Evolutionary conservation across 2,797 vertebrate genomes (phyloP).

Genomic region (Muscicapa striata): DNA sequence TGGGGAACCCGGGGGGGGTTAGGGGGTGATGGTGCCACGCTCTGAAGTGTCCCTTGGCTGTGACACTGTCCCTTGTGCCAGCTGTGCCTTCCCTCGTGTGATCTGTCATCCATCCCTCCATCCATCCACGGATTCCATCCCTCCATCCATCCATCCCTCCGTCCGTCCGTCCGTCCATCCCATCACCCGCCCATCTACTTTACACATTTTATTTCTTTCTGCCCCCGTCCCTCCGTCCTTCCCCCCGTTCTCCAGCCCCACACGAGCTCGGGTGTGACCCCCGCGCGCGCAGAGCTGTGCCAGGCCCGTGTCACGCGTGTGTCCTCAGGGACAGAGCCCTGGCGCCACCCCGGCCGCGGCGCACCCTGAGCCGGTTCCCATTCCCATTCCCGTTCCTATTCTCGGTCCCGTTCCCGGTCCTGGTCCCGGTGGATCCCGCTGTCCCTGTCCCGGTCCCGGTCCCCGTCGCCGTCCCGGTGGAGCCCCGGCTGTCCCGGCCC

Average conservation of each 20-base stretch:
- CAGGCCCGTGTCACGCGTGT: not conserved
- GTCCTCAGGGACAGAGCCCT: accelerated
- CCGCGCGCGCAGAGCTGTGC: too few relatives aligned
- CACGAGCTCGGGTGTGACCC: not conserved
- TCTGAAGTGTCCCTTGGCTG: not conserved
- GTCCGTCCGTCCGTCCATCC: not conserved
- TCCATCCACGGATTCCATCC: too few relatives aligned
- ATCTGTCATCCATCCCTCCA: too few relatives aligned
- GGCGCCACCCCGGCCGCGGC: not conserved
- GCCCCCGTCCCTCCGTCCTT: not conserved
- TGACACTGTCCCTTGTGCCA: accelerated
- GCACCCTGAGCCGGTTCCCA: not conserved
- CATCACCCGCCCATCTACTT: too few relatives aligned
- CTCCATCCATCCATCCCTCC: not conserved
- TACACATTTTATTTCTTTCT: not conserved
- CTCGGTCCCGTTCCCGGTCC: too few relatives aligned
- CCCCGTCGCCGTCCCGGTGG: too few relatives aligned
- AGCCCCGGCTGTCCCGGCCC: too few relatives aligned
- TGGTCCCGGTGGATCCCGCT: too few relatives aligned
- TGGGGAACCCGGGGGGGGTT: not conserved
- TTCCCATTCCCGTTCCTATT: not conserved
- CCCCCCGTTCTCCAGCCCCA: not conserved
- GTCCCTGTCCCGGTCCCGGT: not conserved
- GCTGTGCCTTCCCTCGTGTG: not conserved
- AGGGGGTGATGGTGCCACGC: not conserved